Percentiles rank a stretch among this genome's conserved stretches.
These are phyloP conservation scores for Dicycla oo DNA, from an alignment of 2,888 invertebrate species.

Conservation along the genomic window DNA sequence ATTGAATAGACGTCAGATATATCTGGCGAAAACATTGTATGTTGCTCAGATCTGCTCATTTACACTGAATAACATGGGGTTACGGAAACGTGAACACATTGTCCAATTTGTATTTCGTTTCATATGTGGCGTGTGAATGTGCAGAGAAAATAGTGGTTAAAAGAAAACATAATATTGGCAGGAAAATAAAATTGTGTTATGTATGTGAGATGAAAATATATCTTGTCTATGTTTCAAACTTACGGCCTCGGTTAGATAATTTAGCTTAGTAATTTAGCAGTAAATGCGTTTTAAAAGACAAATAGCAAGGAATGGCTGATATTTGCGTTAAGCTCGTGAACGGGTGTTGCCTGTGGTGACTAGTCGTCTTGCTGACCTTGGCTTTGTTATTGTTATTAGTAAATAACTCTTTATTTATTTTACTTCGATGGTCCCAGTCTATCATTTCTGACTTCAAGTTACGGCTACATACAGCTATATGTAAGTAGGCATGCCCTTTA, in stretches of 20 bases:
- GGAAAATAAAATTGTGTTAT: neutral
- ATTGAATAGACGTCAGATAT: conserved; percentile 59
- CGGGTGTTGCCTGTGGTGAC: too few species aligned
- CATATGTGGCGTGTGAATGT: neutral
- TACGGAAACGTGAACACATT: conserved; percentile 50
- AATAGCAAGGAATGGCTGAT: too few species aligned
- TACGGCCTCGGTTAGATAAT: neutral
- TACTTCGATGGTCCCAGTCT: too few species aligned
- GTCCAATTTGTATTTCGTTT: conserved; percentile 46
- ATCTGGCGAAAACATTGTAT: conserved; percentile 53
- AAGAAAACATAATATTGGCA: neutral
- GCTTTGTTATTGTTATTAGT: too few species aligned
- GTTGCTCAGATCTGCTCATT: conserved; percentile 37
- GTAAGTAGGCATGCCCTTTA: too few species aligned
- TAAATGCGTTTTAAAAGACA: neutral
- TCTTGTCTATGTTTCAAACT: neutral
- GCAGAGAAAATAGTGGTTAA: neutral
- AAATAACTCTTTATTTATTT: too few species aligned
- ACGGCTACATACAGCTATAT: too few species aligned
- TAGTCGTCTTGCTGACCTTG: too few species aligned
- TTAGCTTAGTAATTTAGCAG: neutral
- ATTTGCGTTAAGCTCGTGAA: too few species aligned
- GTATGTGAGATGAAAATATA: neutral
- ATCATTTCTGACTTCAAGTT: too few species aligned
- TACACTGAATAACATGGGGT: conserved; percentile 48